Percentiles rank a stretch among this genome's conserved stretches.
Conservation (phyloP, 2,888 invertebrate species). For the Beris chalybata region DNA sequence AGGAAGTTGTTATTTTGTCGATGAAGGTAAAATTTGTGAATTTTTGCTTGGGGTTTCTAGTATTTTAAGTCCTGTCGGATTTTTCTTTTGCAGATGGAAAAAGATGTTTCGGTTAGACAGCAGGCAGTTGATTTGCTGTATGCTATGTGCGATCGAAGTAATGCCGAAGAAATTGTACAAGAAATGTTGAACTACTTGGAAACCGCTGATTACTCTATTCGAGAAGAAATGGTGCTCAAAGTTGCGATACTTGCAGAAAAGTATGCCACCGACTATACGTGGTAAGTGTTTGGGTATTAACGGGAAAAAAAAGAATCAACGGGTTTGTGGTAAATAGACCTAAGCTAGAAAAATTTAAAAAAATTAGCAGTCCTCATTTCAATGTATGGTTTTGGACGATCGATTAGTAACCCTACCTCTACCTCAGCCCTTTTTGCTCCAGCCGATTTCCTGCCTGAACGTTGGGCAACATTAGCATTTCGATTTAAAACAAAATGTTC, state of each 20-base stretch:
- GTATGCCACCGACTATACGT: conserved; percentile 99
- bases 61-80: neutral
- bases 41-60: neutral
- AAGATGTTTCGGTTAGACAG: conserved; percentile 96
- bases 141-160: conserved; percentile 99
- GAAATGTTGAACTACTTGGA: conserved; percentile 99
- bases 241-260: conserved; percentile 99
- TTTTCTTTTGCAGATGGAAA: conserved; percentile 74
- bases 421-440: too few relatives aligned
- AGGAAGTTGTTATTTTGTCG: conserved; percentile 97
- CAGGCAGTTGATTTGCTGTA: conserved; percentile 97
- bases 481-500: neutral
- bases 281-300: conserved; percentile 62
- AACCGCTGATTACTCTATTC: conserved; percentile 98
- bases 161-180: conserved; percentile 98
- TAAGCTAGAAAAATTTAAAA: too few relatives aligned
- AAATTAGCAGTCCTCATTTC: too few relatives aligned
- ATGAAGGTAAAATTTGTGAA: conserved; percentile 69
- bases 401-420: too few relatives aligned
- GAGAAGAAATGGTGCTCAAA: conserved; percentile 99
- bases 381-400: too few relatives aligned
- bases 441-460: too few relatives aligned
- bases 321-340: too few relatives aligned
- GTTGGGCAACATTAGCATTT: too few relatives aligned
- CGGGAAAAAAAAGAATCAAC: neutral